Conservation (phyloP, 2,888 invertebrate genomes). For the Antheraea assamensis region DNA sequence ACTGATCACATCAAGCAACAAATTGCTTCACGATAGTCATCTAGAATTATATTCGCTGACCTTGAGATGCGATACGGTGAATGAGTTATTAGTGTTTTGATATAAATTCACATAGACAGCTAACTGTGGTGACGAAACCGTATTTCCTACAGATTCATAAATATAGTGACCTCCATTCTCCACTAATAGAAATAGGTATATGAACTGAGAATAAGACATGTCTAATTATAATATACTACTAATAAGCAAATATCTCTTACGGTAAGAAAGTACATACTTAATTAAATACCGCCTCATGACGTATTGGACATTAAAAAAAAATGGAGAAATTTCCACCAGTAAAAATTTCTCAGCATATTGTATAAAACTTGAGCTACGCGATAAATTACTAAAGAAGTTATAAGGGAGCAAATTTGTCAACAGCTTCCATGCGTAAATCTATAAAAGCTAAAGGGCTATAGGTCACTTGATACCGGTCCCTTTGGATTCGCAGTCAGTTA, state of each 20-base stretch:
- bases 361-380: neutral
- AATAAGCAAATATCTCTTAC: neutral
- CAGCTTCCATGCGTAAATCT: slow-evolving; percentile 1
- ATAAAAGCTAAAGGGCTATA: slow-evolving; percentile 2
- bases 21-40: too few relatives aligned
- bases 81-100: too few relatives aligned
- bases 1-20: too few relatives aligned
- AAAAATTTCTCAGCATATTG: neutral
- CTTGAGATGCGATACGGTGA: neutral
- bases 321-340: neutral
- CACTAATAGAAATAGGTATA: too few relatives aligned
- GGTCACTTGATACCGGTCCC: slow-evolving; percentile 8
- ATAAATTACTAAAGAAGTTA: neutral
- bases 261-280: too few relatives aligned
- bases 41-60: neutral
- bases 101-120: too few relatives aligned
- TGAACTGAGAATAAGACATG: too few relatives aligned
- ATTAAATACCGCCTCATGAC: neutral
- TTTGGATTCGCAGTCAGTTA: slow-evolving; percentile 6
- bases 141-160: too few relatives aligned
- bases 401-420: neutral
- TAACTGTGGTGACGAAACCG: too few relatives aligned
- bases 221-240: neutral
- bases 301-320: neutral
- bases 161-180: too few relatives aligned